Conservation (phyloP, 23 tunicate genomes). For the Pegea sp. region DNA sequence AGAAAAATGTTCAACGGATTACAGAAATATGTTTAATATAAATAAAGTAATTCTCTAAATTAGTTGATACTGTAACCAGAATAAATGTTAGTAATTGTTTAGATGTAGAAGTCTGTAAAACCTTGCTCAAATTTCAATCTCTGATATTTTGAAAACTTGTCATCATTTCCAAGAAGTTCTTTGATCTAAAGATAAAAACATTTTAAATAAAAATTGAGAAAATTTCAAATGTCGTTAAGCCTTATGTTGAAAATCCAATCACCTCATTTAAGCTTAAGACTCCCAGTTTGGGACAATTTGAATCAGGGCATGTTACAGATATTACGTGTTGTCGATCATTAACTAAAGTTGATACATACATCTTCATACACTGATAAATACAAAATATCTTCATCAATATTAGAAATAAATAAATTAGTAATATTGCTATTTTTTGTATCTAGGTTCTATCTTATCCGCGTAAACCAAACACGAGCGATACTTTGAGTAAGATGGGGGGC, state of each 20-base stretch:
- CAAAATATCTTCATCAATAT: too few relatives aligned
- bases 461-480: too few relatives aligned
- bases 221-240: background rate
- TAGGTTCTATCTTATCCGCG: too few relatives aligned
- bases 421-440: too few relatives aligned
- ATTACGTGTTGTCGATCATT: slow-evolving; percentile 50
- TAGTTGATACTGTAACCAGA: background rate
- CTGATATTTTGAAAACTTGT: slow-evolving; percentile 29
- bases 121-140: slow-evolving; percentile 64
- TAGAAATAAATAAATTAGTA: too few relatives aligned
- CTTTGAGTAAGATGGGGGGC: too few relatives aligned
- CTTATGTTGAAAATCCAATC: background rate
- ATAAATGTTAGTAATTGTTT: background rate
- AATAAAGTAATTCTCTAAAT: background rate
- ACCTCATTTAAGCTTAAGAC: slow-evolving; percentile 17
- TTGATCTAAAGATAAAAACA: slow-evolving; percentile 21
- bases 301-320: slow-evolving; percentile 57
- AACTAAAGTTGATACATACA: slow-evolving; percentile 35
- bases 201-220: background rate
- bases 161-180: slow-evolving; percentile 13
- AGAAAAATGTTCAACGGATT: too few relatives aligned
- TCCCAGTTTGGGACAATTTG: slow-evolving; percentile 45
- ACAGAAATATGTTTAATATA: too few relatives aligned
- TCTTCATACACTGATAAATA: slow-evolving; percentile 55
- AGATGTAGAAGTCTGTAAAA: slow-evolving; percentile 1